Conservation (phyloP, 2,888 invertebrate genomes). For the Drosophila borealis region DNA sequence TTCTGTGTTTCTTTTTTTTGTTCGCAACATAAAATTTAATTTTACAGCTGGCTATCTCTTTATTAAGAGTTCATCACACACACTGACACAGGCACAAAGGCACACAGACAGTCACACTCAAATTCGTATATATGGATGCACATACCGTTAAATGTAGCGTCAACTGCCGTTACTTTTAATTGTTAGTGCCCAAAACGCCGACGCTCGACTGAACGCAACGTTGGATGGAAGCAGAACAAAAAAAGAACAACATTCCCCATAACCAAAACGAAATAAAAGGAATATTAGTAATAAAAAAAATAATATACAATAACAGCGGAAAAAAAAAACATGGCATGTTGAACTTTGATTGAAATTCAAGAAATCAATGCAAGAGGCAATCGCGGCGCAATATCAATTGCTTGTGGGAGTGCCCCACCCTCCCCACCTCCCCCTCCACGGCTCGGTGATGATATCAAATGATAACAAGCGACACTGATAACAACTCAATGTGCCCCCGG, state of each 20-base stretch:
- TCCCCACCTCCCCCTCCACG: not conserved
- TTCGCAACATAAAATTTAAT: slow-evolving; percentile 69
- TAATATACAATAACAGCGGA: not conserved
- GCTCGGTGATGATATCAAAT: slow-evolving; percentile 46
- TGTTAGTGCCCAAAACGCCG: slow-evolving; percentile 68
- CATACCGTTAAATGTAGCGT: slow-evolving; percentile 68
- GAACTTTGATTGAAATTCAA: slow-evolving; percentile 63
- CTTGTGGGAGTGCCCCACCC: not conserved
- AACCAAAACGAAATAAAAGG: slow-evolving; percentile 10
- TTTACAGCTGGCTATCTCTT: slow-evolving; percentile 66
- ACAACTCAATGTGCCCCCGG: slow-evolving; percentile 24
- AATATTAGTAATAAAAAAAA: slow-evolving; percentile 12
- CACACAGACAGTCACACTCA: not conserved
- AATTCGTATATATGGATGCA: slow-evolving; percentile 10
- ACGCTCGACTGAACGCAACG: slow-evolving; percentile 50
- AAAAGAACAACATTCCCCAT: slow-evolving; percentile 8
- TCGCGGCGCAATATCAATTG: slow-evolving; percentile 37
- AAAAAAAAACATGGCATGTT: slow-evolving; percentile 14
- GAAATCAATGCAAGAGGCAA: slow-evolving; percentile 65
- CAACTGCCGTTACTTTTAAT: slow-evolving; percentile 73
- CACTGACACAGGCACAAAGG: slow-evolving; percentile 12
- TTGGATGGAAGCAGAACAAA: not conserved
- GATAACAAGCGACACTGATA: slow-evolving; percentile 65
- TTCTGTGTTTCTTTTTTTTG: slow-evolving; percentile 10
- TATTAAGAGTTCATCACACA: slow-evolving; percentile 57